These are phyloP conservation scores for Campylomormyrus tamandua DNA, from an alignment of 2,113 vertebrate genomes.

Conservation along the genomic window DNA sequence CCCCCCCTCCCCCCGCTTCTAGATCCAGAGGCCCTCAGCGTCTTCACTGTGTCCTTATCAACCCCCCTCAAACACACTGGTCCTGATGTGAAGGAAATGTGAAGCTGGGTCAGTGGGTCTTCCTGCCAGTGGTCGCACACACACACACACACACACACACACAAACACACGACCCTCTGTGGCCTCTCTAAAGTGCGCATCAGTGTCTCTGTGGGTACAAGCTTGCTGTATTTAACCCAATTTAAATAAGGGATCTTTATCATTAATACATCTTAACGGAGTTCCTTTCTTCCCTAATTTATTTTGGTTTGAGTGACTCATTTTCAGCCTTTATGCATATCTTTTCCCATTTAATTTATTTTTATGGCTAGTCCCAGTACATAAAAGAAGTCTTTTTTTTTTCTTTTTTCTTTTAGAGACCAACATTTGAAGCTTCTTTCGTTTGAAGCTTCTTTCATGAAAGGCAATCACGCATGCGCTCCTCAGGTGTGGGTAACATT, in stretches of 20 bases:
- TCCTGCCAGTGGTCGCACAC: background rate
- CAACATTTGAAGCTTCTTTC: background rate
- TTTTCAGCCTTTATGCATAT: background rate
- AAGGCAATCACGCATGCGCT: background rate
- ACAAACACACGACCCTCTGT: background rate
- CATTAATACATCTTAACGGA: background rate
- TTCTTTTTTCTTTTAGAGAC: background rate
- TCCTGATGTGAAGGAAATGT: background rate
- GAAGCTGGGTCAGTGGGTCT: background rate
- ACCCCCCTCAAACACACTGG: background rate
- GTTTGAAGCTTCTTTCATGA: background rate
- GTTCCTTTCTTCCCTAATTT: background rate
- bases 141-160: background rate
- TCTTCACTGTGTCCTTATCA: background rate
- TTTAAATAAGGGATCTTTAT: background rate
- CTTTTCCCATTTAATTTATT: background rate
- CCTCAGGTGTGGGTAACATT: background rate
- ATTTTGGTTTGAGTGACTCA: background rate
- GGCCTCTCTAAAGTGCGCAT: background rate
- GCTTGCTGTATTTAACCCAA: background rate
- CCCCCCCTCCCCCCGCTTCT: background rate
- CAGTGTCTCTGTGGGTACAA: background rate
- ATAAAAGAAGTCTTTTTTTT: background rate
- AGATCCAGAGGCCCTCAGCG: background rate
- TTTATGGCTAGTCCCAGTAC: background rate